These are phyloP conservation scores for Etheostoma cragini DNA, from an alignment of 2,113 vertebrate species.

Conservation along the genomic window DNA sequence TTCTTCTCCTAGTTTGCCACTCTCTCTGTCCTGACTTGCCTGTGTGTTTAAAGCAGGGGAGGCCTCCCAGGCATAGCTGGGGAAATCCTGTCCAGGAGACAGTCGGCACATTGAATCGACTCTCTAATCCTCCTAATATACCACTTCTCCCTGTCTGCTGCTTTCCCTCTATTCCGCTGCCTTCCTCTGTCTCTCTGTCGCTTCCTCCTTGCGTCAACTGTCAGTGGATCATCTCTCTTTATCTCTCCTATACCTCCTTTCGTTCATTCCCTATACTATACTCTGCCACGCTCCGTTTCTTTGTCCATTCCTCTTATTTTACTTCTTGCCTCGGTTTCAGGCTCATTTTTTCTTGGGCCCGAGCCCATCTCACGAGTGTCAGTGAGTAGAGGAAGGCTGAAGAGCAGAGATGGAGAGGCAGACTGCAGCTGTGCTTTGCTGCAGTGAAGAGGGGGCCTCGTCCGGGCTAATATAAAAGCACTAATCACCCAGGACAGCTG, in stretches of 20 bases:
- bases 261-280: constrained; percentile 3
- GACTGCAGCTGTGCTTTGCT: constrained; percentile 78
- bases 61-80: constrained; percentile 66
- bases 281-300: constrained; percentile 13
- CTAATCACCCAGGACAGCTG: constrained; percentile 84
- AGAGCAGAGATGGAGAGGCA: constrained; percentile 73
- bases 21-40: constrained; percentile 66
- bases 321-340: constrained; percentile 34
- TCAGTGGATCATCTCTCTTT: constrained; percentile 36
- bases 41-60: constrained; percentile 66
- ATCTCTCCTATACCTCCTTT: constrained; percentile 3
- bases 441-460: constrained; percentile 77
- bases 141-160: constrained; percentile 44
- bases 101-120: constrained; percentile 56
- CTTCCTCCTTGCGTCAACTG: constrained; percentile 9
- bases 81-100: constrained; percentile 71
- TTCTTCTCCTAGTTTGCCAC: constrained; percentile 34
- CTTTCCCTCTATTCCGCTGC: constrained; percentile 23
- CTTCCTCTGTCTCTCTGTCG: constrained; percentile 1
- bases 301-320: constrained; percentile 23
- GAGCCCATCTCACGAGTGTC: constrained; percentile 40
- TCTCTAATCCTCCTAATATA: constrained; percentile 73
- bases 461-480: constrained; percentile 81
- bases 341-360: constrained; percentile 31
- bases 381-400: constrained; percentile 63